Conservation (phyloP, 2,113 vertebrate species). For the Actinemys pallida region DNA sequence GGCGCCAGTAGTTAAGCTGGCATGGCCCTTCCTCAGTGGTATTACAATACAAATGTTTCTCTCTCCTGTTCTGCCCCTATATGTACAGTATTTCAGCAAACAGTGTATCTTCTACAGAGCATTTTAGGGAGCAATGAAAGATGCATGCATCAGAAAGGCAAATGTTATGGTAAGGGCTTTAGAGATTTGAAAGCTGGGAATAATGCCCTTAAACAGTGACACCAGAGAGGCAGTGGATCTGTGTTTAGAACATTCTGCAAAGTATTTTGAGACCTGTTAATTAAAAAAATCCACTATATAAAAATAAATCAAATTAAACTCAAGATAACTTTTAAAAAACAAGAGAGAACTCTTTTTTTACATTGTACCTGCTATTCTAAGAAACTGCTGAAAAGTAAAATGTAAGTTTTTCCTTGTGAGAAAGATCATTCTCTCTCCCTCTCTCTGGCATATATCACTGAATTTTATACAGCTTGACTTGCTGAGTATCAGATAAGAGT, state of each 20-base stretch:
- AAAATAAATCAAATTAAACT: slow-evolving; percentile 21
- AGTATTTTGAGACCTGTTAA: background rate
- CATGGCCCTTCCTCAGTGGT: background rate
- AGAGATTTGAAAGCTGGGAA: background rate
- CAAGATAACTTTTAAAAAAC: slow-evolving; percentile 33
- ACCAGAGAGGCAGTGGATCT: background rate
- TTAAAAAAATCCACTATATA: background rate
- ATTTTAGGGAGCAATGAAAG: background rate
- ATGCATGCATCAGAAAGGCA: background rate
- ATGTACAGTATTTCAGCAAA: background rate
- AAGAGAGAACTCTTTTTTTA: slow-evolving; percentile 23
- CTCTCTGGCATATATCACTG: slow-evolving; percentile 12
- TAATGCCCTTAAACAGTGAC: background rate
- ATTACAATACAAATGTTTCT: background rate
- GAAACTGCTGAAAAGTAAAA: slow-evolving; percentile 61
- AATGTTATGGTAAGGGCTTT: background rate
- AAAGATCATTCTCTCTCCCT: slow-evolving; percentile 4
- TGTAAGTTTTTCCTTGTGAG: slow-evolving; percentile 3
- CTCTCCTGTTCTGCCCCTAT: background rate
- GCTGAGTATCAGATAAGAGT: slow-evolving; percentile 38
- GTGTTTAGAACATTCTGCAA: background rate
- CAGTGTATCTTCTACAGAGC: background rate
- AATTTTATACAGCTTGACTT: slow-evolving; percentile 54
- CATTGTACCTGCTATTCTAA: slow-evolving; percentile 66
- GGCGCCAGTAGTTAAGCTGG: background rate